These are phyloP conservation scores for Protonibea diacanthus DNA, from an alignment of 2,797 vertebrate species.

Conservation along the genomic window DNA sequence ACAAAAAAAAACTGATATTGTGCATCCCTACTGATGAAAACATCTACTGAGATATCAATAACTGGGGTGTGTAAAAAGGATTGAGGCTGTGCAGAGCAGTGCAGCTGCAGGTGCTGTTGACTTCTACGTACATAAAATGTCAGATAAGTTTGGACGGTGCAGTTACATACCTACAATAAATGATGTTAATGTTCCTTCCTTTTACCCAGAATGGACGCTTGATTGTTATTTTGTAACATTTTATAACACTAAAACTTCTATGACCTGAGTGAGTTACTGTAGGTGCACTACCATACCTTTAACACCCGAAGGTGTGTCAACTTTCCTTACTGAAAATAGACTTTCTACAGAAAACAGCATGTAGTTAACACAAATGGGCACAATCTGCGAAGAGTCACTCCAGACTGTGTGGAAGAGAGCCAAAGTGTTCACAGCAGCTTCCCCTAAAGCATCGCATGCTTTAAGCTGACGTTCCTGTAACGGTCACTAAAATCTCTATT, in stretches of 20 bases:
- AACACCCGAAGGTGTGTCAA: background rate
- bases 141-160: background rate
- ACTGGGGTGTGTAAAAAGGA: background rate
- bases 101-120: background rate
- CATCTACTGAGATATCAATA: background rate
- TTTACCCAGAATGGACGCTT: background rate
- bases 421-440: background rate
- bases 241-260: background rate
- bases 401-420: background rate
- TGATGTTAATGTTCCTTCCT: conserved; percentile 4
- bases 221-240: conserved; percentile 22
- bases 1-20: no score
- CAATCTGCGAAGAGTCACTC: background rate
- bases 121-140: background rate
- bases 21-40: background rate
- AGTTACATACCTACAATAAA: background rate
- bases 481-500: background rate
- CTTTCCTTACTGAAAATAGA: background rate
- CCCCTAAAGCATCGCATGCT: background rate
- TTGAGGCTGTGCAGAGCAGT: background rate
- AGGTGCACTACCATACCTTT: background rate
- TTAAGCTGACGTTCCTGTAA: background rate
- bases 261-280: conserved; percentile 39
- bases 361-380: background rate
- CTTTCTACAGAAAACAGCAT: background rate